Base-by-base conservation (phyloP, 2,113 vertebrate species). In the Copsychus sechellarum region DNA sequence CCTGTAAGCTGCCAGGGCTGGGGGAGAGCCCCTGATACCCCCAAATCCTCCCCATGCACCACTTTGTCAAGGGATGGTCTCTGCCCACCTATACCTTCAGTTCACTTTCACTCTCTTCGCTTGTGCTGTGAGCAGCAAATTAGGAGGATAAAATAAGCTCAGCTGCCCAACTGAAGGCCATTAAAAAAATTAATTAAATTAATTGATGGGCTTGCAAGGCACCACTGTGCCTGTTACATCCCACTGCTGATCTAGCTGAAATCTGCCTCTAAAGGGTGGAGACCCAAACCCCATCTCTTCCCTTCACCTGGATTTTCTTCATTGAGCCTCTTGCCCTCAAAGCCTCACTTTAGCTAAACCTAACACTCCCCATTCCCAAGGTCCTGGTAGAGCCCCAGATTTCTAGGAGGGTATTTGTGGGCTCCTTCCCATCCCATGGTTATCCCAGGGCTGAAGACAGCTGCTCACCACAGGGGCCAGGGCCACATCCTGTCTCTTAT, bases 151-250 rank as follows among this genome's bases (percentile, higher is more conserved):
- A 74, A 93, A 48, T 11, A 29, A 58, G 2, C 8, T 81, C 36
- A 73, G 22, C 19, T 50, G 22, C 10, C 17, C 31, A 25, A 9
- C 8, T 19, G 53, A 61, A 70, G 22, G 20, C 9, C 4, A 14
- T 9, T 60, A 11, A 7, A 8, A 29, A 34, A 62, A 36, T 8
- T 13, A 26, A 20, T 67, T n/a, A 9, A 51, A 43, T 26, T 26
- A 20, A 19, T 33, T 1, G 0, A 15, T 11, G 34, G 54, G 8
- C 9, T 72, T 83, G n/a, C 17, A 53, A 47, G 31, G 8, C 19
- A n/a, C 17, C 0, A 0, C 45, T 0, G 0, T 61, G 28, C 28
- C 36, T 2, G 0, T 57, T n/a, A 29, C 8, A 33, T 11, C 62
- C 13, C 31, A 3, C 20, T 36, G 58, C 38, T 69, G 28, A 36